Evolutionary conservation across 2,797 vertebrate genomes (phyloP), one percentile per base, ranked within the genome.

Genomic region (Remorina albescens): DNA sequence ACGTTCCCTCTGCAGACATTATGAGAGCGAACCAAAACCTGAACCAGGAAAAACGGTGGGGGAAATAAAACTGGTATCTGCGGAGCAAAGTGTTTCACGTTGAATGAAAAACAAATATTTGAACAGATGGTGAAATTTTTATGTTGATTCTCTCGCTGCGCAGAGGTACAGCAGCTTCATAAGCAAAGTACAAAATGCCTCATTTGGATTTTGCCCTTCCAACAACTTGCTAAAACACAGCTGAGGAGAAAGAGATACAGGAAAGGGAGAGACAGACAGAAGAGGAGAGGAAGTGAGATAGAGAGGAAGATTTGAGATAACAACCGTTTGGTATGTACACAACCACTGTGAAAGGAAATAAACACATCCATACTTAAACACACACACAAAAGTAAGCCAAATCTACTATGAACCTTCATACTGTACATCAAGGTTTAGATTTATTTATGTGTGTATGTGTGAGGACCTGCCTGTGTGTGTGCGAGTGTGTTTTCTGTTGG

Each of bases 21-120:
- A 80, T 86, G 88, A 86, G 86, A 84, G 79, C 67, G n/a, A 67
- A 81, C 76, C 76, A 81, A 73, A 84, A 83, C 69, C 76, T 59
- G 73, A 75, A n/a, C n/a, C n/a, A 39, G 58, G 16, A 18, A 47
- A 32, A 63, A 67, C 41, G 13, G 16, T 6, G 41, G 34, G 37
- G 68, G 62, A 51, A 59, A 80, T 74, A 71, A 86, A 87, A 79
- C 44, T 46, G 80, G 85, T 78, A 88, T 90, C 78, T 88, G 76
- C 76, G 39, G 82, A 71, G 85, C 83, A 84, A 90, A 85, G 76
- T 86, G 81, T 89, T 93, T 89, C 82, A 65, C 76, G 74, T 78
- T 76, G 83, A 91, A 90, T 63, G 74, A 88, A 93, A 90, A 92
- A 87, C 87, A 92, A 94, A 94, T 94, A 93, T 94, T 94, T 92